A percentile compares a stretch with the other conserved stretches of the same genome.
Evolutionary conservation across 1,140 invertebrate species (phyloP).

Genomic region (Chironomus striatipennis): DNA sequence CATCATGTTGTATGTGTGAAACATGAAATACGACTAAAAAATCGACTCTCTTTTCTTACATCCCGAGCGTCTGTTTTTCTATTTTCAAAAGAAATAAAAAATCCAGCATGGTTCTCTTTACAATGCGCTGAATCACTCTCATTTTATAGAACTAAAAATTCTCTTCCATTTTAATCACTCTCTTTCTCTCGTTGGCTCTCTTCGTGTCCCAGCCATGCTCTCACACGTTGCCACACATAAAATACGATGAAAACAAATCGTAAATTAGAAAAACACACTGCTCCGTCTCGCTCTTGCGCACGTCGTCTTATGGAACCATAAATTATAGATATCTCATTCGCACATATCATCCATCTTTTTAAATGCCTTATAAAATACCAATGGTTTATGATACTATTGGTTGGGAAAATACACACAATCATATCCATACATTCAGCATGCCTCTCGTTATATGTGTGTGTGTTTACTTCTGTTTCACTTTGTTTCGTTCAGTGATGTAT

Average conservation of each 20-base stretch:
- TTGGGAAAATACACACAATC: not conserved
- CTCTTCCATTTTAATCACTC: not conserved
- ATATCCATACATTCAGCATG: not conserved
- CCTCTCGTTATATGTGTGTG: too few relatives aligned
- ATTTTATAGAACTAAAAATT: not conserved
- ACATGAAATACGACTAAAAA: not conserved
- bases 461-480: not conserved
- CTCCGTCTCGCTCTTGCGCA: not conserved
- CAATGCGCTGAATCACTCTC: constrained; percentile 15
- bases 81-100: not conserved
- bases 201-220: not conserved
- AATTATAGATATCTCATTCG: constrained; percentile 23
- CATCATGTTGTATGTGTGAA: not conserved
- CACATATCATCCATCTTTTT: constrained; percentile 22
- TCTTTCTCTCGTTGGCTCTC: not conserved
- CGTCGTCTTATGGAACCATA: not conserved
- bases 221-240: not conserved
- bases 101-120: not conserved
- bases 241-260: constrained; percentile 21
- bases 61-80: too few relatives aligned
- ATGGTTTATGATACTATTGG: constrained; percentile 23
- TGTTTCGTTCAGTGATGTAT: not conserved
- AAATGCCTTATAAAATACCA: constrained; percentile 23
- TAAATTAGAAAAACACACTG: constrained; percentile 16
- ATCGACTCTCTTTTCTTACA: not conserved